Conservation (phyloP, 1,140 invertebrate species). For the Trypoxylus dichotomus region DNA sequence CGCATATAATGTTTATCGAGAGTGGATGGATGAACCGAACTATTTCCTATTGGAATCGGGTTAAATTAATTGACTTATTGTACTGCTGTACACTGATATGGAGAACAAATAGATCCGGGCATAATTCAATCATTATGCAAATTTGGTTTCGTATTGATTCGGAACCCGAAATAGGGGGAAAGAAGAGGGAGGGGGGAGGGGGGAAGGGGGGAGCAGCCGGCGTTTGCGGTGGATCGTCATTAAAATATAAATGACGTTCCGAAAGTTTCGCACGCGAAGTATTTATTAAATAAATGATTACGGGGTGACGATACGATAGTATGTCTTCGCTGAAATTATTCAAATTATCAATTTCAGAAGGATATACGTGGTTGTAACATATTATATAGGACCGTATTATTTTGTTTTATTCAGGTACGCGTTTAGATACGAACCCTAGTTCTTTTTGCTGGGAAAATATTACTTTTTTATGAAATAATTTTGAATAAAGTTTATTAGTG, state of each 20-base stretch:
- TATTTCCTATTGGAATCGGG: constrained; percentile 13
- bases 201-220: background rate
- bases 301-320: background rate
- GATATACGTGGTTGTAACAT: too few relatives aligned
- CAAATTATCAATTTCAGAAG: background rate
- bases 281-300: background rate
- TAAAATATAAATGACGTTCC: constrained; percentile 4
- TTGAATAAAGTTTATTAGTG: too few relatives aligned
- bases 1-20: constrained; percentile 8
- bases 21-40: background rate
- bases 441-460: too few relatives aligned
- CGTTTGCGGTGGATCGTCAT: background rate
- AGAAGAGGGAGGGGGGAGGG: too few relatives aligned
- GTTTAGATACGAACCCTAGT: too few relatives aligned
- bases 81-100: constrained; percentile 10
- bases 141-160: background rate
- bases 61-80: constrained; percentile 24
- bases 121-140: constrained; percentile 24
- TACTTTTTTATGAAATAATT: too few relatives aligned
- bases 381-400: too few relatives aligned
- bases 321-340: background rate
- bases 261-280: constrained; percentile 12
- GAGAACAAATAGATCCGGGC: constrained; percentile 16
- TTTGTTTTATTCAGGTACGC: too few relatives aligned
- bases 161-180: background rate